Evolutionary conservation across 2,888 invertebrate species (phyloP), one percentile per base, ranked within the genome.

Genomic region (Litoditis marina): DNA sequence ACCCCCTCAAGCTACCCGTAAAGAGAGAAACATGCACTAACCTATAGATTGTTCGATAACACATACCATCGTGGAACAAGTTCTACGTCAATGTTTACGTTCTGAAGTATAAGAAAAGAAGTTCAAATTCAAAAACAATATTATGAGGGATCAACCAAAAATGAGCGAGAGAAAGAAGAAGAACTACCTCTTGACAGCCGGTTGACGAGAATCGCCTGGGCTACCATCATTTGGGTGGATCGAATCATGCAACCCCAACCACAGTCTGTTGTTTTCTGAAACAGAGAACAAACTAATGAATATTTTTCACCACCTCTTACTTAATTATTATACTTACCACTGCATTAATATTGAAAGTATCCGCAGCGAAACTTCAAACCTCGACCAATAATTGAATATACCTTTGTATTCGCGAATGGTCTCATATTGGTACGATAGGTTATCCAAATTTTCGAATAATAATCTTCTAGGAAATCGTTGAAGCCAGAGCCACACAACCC

Each of bases 161-260:
- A n/a, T n/a, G n/a, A n/a, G n/a, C n/a, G n/a, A n/a, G n/a, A n/a
- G n/a, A n/a, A n/a, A n/a, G n/a, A n/a, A n/a, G n/a, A n/a, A n/a
- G n/a, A n/a, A n/a, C n/a, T 84, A 88, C 89, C 89, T 85, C 92
- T 87, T 56, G 91, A 91, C 58, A 93, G 86, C 83, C 91, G 90
- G 83, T 92, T 91, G 73, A 88, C 88, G 46, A 92, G 87, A 61
- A 94, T 85, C 13, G 90, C 92, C 84, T 93, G 92, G 0, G 91
- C 92, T 65, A 93, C 85, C 84, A 94, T 86, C 93, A 94, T 94
- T 85, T 94, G 94, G 8, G 92, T 92, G 84, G 91, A 91, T 53
- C 94, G 87, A 28, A 90, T 77, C 89, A 89, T 90, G 81, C 94
- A 94, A 0, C 94, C 93, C 94, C 94, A 94, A 3, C 94, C 94